A percentile compares a stretch with the other conserved stretches of the same genome.
phyloP scores from a whole-genome alignment of 2,797 vertebrate species.

The Sciaenops ocellatus region DNA sequence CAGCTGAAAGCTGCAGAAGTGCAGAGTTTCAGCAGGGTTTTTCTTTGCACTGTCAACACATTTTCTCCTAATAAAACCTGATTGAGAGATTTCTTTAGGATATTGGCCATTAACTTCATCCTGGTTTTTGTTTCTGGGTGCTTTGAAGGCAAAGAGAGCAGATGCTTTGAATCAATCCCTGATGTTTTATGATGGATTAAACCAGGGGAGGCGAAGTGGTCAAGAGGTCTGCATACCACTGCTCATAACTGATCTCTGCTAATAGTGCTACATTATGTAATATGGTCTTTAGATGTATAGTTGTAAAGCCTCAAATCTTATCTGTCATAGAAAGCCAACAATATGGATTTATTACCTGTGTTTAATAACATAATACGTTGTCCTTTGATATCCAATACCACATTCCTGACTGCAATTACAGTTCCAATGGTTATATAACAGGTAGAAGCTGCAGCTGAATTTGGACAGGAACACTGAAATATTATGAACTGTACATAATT shows the following conservation, averaged over 20 bases:
- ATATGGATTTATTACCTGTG: constrained; percentile 14
- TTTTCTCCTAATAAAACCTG: constrained; percentile 40
- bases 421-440: constrained; percentile 16
- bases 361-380: neutral
- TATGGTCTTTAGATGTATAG: neutral
- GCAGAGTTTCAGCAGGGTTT: constrained; percentile 15
- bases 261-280: constrained; percentile 33
- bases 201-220: neutral
- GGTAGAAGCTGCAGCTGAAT: neutral
- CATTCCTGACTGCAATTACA: constrained; percentile 8
- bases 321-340: neutral
- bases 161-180: constrained; percentile 18
- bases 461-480: neutral
- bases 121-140: neutral
- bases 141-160: constrained; percentile 15
- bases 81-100: constrained; percentile 9
- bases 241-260: constrained; percentile 15
- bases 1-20: neutral
- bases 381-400: neutral
- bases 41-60: constrained; percentile 14
- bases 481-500: neutral
- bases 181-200: constrained; percentile 20
- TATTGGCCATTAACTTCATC: constrained; percentile 4
- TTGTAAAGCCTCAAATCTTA: neutral
- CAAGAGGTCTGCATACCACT: constrained; percentile 15